These are phyloP conservation scores for Gasterosteus nipponicus DNA, from an alignment of 2,113 vertebrate species.

Conservation along the genomic window DNA sequence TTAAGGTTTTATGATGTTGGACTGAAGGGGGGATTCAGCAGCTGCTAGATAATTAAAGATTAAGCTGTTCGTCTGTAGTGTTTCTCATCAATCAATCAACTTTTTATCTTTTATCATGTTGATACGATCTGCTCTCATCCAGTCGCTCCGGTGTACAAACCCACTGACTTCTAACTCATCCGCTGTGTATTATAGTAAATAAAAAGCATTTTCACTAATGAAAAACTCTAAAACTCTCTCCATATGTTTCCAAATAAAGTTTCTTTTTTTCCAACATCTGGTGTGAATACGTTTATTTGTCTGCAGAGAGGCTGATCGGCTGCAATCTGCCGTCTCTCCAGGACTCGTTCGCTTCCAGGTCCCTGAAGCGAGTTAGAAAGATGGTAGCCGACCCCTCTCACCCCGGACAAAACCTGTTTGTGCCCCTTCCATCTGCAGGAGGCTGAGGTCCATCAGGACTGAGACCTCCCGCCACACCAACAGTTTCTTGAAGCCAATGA, in stretches of 20 bases:
- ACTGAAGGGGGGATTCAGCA: slow-evolving; percentile 58
- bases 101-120: slow-evolving; percentile 45
- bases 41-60: slow-evolving; percentile 80
- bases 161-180: slow-evolving; percentile 84
- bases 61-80: slow-evolving; percentile 81
- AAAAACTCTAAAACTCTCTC: slow-evolving; percentile 68
- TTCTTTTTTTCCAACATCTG: slow-evolving; percentile 66
- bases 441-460: too few species aligned
- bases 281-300: not conserved
- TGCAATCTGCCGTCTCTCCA: too few species aligned
- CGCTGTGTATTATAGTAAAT: slow-evolving; percentile 93
- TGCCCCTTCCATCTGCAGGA: too few species aligned
- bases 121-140: slow-evolving; percentile 73
- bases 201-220: slow-evolving; percentile 93
- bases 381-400: too few species aligned
- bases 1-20: slow-evolving; percentile 10
- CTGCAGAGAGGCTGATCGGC: too few species aligned
- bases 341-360: too few species aligned
- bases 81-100: slow-evolving; percentile 60
- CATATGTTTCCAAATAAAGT: slow-evolving; percentile 69
- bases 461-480: too few species aligned
- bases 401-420: too few species aligned
- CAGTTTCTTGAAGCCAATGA: not conserved
- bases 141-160: slow-evolving; percentile 81
- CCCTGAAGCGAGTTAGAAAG: too few species aligned